Percentiles rank a stretch among this genome's conserved stretches.
Conservation (phyloP, 2,888 invertebrate species). For the Tipula helvola region DNA sequence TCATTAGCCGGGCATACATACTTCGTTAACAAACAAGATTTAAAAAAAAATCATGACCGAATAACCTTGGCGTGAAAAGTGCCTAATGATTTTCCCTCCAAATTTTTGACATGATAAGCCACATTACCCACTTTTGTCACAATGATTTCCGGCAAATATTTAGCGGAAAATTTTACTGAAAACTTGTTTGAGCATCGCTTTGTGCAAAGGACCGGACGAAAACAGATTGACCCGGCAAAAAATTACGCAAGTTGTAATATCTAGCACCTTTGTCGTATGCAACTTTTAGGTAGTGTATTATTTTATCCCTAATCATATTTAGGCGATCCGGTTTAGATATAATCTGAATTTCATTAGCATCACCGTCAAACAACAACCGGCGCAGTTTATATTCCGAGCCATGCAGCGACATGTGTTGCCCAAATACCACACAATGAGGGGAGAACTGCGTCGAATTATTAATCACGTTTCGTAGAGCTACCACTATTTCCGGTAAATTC, state of each 20-base stretch:
- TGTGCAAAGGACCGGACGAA: no score
- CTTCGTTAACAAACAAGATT: no score
- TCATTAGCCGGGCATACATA: no score
- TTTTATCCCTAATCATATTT: background rate
- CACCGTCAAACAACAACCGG: background rate
- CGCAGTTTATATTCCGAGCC: background rate
- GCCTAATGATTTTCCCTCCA: no score
- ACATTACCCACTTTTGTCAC: no score
- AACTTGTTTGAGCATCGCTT: no score
- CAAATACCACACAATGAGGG: constrained; percentile 14
- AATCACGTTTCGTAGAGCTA: constrained; percentile 9
- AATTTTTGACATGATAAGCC: no score
- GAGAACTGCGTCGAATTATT: constrained; percentile 10
- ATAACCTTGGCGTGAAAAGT: no score
- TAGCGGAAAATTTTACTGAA: no score
- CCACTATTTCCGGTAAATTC: background rate
- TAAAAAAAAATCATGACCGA: no score
- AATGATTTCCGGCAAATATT: no score
- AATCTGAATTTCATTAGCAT: background rate
- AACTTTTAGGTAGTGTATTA: background rate
- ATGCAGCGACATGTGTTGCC: background rate
- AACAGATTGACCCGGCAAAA: background rate
- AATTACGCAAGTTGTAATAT: background rate
- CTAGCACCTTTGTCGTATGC: background rate
- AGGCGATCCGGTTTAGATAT: background rate